phyloP scores from a whole-genome alignment of 2,888 invertebrate species.

The Napeogenes sylphis region DNA sequence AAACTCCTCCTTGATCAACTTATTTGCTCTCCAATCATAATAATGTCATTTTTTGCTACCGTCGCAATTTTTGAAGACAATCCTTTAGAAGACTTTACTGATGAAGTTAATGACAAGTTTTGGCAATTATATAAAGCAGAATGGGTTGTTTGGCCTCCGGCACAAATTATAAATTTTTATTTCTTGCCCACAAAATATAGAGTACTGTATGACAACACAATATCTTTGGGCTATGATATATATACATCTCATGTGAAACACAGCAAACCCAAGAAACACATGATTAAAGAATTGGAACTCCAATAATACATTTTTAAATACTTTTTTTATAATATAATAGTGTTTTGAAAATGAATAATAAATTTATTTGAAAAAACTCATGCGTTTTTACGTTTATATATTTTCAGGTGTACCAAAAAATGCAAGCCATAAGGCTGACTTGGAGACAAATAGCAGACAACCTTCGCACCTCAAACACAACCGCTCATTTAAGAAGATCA shows the following conservation, averaged over 20 bases:
- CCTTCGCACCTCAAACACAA: slow-evolving; percentile 39
- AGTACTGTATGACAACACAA: slow-evolving; percentile 91
- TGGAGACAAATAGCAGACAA: slow-evolving; percentile 57
- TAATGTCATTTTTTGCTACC: slow-evolving; percentile 87
- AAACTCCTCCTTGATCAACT: slow-evolving; percentile 92
- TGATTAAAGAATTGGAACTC: neutral
- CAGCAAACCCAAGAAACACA: slow-evolving; percentile 42
- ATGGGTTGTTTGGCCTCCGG: slow-evolving; percentile 96
- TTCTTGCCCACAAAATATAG: slow-evolving; percentile 89
- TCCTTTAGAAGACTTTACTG: slow-evolving; percentile 79
- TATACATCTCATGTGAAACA: slow-evolving; percentile 92
- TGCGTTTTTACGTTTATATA: slow-evolving; percentile 23
- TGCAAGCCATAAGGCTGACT: slow-evolving; percentile 53
- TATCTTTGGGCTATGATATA: slow-evolving; percentile 92
- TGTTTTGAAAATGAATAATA: neutral
- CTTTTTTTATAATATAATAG: slow-evolving; percentile 5
- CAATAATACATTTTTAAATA: slow-evolving; percentile 8
- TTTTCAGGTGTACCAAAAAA: slow-evolving; percentile 47
- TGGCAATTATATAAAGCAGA: slow-evolving; percentile 89
- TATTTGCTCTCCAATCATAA: slow-evolving; percentile 89
- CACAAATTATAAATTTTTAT: slow-evolving; percentile 94
- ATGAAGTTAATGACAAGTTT: slow-evolving; percentile 86
- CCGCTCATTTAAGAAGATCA: slow-evolving; percentile 43
- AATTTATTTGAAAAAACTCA: neutral
- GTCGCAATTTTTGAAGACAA: slow-evolving; percentile 84